phyloP scores from a whole-genome alignment of 2,113 vertebrate species.

The Ictalurus furcatus region DNA sequence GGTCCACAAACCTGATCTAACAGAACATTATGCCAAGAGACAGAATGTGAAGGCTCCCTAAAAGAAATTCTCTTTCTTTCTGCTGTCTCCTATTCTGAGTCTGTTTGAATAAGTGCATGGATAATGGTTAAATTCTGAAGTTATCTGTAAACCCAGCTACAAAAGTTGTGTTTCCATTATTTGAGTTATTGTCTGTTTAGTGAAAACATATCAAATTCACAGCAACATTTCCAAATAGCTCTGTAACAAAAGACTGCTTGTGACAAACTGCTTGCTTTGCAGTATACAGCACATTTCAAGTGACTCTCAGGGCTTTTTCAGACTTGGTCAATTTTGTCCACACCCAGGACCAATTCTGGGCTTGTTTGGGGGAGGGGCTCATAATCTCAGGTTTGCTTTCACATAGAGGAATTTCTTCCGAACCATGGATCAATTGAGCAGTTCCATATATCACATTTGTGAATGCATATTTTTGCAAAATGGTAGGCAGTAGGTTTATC shows the following conservation, averaged over 20 bases:
- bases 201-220: constrained; percentile 50
- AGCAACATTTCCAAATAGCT: constrained; percentile 21
- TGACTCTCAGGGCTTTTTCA: constrained; percentile 1
- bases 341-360: neutral
- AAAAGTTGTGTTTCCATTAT: constrained; percentile 23
- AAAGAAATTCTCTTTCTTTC: neutral
- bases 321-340: neutral
- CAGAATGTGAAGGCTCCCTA: neutral
- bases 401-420: neutral
- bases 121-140: constrained; percentile 33
- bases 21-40: constrained; percentile 2
- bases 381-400: neutral
- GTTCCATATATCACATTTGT: neutral
- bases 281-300: constrained; percentile 26
- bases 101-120: constrained; percentile 15
- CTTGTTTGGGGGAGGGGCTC: neutral
- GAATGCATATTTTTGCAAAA: neutral
- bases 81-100: constrained; percentile 2
- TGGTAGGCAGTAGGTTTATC: neutral
- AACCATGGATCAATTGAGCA: neutral
- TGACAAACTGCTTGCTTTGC: constrained; percentile 45
- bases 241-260: constrained; percentile 24
- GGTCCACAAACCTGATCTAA: constrained; percentile 9
- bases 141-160: constrained; percentile 27
- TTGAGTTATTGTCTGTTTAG: constrained; percentile 39